These are phyloP conservation scores for Platorchestia sp. DNA, from an alignment of 1,140 invertebrate genomes.

Conservation along the genomic window DNA sequence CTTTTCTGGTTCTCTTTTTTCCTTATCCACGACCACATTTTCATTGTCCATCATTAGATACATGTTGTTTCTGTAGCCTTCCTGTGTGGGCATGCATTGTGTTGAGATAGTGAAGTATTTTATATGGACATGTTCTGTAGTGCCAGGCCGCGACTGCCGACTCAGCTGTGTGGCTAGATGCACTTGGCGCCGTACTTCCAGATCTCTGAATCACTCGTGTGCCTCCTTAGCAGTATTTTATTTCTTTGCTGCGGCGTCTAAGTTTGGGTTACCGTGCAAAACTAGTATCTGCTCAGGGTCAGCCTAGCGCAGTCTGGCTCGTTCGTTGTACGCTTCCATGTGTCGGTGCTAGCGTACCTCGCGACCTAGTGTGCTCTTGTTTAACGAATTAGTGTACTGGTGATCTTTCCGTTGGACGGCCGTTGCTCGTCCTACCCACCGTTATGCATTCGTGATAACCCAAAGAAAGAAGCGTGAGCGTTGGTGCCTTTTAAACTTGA, in stretches of 20 bases:
- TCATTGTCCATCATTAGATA: constrained; percentile 7
- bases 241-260: background rate
- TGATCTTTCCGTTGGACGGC: background rate
- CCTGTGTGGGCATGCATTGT: constrained; percentile 39
- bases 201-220: background rate
- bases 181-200: constrained; percentile 45
- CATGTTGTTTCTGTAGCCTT: constrained; percentile 23
- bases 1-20: constrained; percentile 10
- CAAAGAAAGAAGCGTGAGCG: background rate
- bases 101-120: constrained; percentile 49
- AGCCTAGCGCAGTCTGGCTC: background rate
- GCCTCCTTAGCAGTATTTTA: background rate
- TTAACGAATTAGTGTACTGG: background rate
- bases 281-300: background rate
- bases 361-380: constrained; percentile 9
- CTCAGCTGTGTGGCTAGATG: constrained; percentile 35
- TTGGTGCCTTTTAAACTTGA: background rate
- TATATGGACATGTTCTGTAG: constrained; percentile 47
- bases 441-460: background rate
- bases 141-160: background rate
- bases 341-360: background rate
- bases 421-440: background rate
- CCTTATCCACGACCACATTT: background rate
- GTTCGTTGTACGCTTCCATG: background rate
- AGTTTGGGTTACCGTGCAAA: background rate